Base-by-base conservation (phyloP, 2,888 invertebrate species). In the Copidosoma aretas region DNA sequence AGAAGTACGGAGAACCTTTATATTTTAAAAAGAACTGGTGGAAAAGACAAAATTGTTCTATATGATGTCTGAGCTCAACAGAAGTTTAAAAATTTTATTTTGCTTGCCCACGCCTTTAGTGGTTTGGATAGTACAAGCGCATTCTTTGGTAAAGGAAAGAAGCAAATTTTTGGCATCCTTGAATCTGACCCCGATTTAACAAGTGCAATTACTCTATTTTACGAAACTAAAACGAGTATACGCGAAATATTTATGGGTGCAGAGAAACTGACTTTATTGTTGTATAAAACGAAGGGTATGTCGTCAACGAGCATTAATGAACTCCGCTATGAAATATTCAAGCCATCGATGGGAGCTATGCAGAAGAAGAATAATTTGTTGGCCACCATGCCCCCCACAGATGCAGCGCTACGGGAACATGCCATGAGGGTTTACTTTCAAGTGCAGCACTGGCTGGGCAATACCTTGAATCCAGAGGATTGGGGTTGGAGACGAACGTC, bases 81-180 rank as follows among this genome's bases (percentile, higher is more conserved):
- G 19, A 10, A 67, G 22, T 24, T 62, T 17, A 19, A 57, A 49
- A 32, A 8, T 32, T 32, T 32, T 32, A 32, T 32, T 32, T 32
- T 32, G 8, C 32, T 32, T 32, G 32, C 52, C 15, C 64, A 69
- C 32, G 69, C 64, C 12, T 69, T 69, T 22, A 54, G n/a, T 1
- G 61, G 65, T 1, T 65, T 61, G 51, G 65, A 69, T 32, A 57
- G 61, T n/a, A 69, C 69, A 46, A 69, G 69, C 52, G 56, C 61
- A 32, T 12, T 69, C 19, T 69, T 66, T 32, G 4, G 25, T 8
- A 65, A 69, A 65, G 57, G 69, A 5, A 69, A 69, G 57, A 60
- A 52, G 32, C 60, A 15, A 15, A 43, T 66, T 17, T 17, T 69
- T 1, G 21, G 24, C 14, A 10, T 69, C 25, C 41, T 69, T 1